A percentile compares a stretch with the other conserved stretches of the same genome.
phyloP scores from a whole-genome alignment of 1,140 invertebrate genomes.

The Zaprionus capensis region DNA sequence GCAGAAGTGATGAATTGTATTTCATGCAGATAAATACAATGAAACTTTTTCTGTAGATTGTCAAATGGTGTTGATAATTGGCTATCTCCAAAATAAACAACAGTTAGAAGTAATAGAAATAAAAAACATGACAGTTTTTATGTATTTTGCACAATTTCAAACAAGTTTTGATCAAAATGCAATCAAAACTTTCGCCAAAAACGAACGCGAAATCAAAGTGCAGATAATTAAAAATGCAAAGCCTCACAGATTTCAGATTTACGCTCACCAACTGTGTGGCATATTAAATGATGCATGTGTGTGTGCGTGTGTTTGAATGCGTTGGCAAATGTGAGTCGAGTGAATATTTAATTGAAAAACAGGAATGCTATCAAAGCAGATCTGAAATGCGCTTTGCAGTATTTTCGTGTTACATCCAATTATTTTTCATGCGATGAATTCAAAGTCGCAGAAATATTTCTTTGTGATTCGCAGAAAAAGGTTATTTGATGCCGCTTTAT shows the following conservation, averaged over 20 bases:
- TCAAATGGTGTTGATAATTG: neutral
- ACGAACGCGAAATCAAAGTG: conserved; percentile 22
- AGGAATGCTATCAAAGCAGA: conserved; percentile 22
- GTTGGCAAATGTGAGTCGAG: too few relatives aligned
- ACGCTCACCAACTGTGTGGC: neutral
- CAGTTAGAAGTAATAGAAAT: neutral
- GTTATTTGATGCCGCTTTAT: neutral
- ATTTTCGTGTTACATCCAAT: neutral
- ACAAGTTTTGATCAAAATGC: neutral
- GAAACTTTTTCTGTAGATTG: neutral
- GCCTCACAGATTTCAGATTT: conserved; percentile 2
- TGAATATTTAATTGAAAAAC: conserved; percentile 18
- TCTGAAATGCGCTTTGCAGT: neutral
- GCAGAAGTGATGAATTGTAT: neutral
- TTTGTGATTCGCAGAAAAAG: neutral
- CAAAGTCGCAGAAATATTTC: neutral
- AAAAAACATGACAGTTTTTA: neutral
- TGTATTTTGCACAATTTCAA: neutral
- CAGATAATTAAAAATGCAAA: conserved; percentile 39
- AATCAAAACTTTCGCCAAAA: neutral
- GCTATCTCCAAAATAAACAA: neutral
- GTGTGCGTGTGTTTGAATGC: neutral
- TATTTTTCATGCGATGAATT: neutral
- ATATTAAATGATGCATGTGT: neutral
- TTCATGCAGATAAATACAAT: neutral